phyloP scores from a whole-genome alignment of 1,140 invertebrate species.

The Bombus waltoni region DNA sequence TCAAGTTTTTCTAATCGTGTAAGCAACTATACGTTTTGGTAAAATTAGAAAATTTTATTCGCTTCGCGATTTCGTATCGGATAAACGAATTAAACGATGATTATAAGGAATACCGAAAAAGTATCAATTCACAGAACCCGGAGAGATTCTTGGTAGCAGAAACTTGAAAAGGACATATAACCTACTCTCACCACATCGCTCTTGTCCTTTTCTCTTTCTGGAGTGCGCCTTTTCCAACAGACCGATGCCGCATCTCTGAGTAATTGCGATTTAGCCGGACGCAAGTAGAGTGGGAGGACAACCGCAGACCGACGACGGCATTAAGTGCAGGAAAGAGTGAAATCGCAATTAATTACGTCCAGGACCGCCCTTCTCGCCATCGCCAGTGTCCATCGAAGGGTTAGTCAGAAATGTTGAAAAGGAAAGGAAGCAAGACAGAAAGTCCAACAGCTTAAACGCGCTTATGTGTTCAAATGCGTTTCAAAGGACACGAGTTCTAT shows the following conservation, averaged over 20 bases:
- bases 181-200: constrained; percentile 41
- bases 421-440: constrained; percentile 59
- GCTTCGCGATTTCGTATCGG: background rate
- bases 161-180: constrained; percentile 59
- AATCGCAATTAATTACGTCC: constrained; percentile 78
- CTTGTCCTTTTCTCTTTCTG: constrained; percentile 37
- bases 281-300: constrained; percentile 61
- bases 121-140: background rate
- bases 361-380: constrained; percentile 59
- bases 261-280: constrained; percentile 75
- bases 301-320: constrained; percentile 68
- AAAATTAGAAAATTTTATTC: background rate
- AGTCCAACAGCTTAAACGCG: constrained; percentile 71
- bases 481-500: constrained; percentile 38
- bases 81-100: background rate
- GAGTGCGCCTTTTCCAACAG: constrained; percentile 33
- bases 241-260: constrained; percentile 66
- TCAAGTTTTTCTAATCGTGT: rapidly evolving
- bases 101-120: background rate
- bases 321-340: constrained; percentile 76
- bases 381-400: constrained; percentile 57
- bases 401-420: constrained; percentile 60
- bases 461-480: constrained; percentile 62
- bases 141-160: constrained; percentile 12
- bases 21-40: background rate